phyloP scores from a whole-genome alignment of 2,888 invertebrate genomes.

The Ceramica pisi region DNA sequence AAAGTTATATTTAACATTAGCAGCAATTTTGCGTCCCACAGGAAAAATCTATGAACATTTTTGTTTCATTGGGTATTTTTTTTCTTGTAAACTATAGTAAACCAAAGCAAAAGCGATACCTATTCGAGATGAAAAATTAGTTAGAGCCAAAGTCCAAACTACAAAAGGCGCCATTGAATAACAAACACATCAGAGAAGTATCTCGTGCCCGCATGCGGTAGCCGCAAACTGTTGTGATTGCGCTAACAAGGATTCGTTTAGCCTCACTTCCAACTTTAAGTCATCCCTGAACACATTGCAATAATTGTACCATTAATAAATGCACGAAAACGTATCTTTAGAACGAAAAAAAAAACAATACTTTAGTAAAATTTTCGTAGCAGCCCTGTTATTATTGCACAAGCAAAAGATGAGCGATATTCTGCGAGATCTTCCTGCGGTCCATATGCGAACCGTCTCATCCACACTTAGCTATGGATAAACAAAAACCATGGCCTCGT shows the following conservation, averaged over 20 bases:
- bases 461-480: conserved; percentile 76
- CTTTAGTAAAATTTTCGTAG: conserved; percentile 1
- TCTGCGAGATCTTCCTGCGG: conserved; percentile 83
- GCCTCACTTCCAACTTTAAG: background rate
- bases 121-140: background rate
- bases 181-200: no score
- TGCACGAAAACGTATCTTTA: background rate
- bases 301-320: background rate
- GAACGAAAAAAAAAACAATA: background rate
- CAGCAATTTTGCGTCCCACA: background rate
- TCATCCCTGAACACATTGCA: background rate
- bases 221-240: background rate
- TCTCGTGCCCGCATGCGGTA: background rate
- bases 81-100: background rate
- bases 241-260: background rate
- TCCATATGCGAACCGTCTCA: conserved; percentile 85
- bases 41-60: background rate
- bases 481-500: conserved; percentile 80
- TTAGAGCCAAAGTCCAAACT: background rate
- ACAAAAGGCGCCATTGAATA: background rate
- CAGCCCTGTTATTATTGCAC: conserved; percentile 87
- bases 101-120: background rate
- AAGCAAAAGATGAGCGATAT: conserved; percentile 85
- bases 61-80: background rate
- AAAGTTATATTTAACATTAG: background rate